Evolutionary conservation across 2,888 invertebrate genomes (phyloP).

Genomic region (Dendrolimus pini): DNA sequence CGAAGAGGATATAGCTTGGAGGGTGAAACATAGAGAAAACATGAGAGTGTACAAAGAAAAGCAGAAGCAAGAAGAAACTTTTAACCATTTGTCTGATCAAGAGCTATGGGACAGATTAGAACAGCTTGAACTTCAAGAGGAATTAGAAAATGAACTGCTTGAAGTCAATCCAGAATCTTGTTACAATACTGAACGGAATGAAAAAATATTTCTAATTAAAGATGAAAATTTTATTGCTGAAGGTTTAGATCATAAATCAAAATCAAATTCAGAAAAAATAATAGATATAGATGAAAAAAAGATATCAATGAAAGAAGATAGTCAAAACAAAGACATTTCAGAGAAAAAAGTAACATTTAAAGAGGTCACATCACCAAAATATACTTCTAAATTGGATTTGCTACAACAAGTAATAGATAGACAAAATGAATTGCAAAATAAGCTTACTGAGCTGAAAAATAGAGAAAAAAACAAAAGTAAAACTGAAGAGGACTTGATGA

Average conservation of each 20-base stretch:
- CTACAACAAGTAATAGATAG: conserved; percentile 49
- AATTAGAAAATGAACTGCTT: conserved; percentile 63
- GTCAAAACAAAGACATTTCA: background rate
- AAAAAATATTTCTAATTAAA: conserved; percentile 22
- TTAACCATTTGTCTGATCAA: conserved; percentile 38
- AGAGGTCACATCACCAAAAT: conserved; percentile 7
- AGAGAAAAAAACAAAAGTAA: conserved; percentile 34
- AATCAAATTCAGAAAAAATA: conserved; percentile 1
- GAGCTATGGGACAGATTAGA: conserved; percentile 72
- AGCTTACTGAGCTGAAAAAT: conserved; percentile 40
- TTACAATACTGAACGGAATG: conserved; percentile 8
- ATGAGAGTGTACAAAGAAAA: conserved; percentile 58
- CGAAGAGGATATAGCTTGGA: conserved; percentile 83
- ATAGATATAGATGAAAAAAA: conserved; percentile 3
- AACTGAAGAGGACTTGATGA: conserved; percentile 58
- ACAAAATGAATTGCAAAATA: conserved; percentile 48
- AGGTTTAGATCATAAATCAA: background rate
- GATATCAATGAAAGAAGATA: background rate
- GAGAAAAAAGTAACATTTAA: background rate
- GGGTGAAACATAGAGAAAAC: conserved; percentile 67
- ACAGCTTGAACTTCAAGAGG: conserved; percentile 79
- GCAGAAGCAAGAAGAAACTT: conserved; percentile 30
- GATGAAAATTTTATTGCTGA: conserved; percentile 6
- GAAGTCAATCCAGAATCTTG: conserved; percentile 7
- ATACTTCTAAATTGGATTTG: conserved; percentile 34